phyloP scores from a whole-genome alignment of 1,140 invertebrate genomes.

The Nasonia vitripennis region DNA sequence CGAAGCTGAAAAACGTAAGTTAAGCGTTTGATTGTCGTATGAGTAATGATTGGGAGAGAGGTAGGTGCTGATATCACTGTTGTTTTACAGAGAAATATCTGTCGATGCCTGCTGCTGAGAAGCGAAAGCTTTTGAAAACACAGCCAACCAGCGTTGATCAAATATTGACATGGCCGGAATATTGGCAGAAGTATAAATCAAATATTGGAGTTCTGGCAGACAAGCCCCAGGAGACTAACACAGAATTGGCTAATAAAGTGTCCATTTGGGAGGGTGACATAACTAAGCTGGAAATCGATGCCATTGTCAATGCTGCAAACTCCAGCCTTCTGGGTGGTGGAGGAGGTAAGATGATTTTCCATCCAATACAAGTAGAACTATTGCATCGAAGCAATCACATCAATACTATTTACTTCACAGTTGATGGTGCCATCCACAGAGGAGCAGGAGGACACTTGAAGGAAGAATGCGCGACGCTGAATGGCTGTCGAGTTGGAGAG shows the following conservation, averaged over 20 bases:
- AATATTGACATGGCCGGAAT: conserved; percentile 79
- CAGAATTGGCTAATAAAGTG: conserved; percentile 78
- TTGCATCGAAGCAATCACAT: conserved; percentile 6
- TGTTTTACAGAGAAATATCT: conserved; percentile 74
- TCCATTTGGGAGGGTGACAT: conserved; percentile 88
- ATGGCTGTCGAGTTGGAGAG: conserved; percentile 85
- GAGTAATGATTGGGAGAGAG: not conserved
- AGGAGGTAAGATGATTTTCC: conserved; percentile 75
- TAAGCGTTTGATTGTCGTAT: not conserved
- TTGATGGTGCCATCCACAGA: conserved; percentile 91
- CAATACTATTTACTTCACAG: conserved; percentile 66
- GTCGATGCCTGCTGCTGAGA: conserved; percentile 75
- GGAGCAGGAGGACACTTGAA: conserved; percentile 82
- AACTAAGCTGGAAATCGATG: conserved; percentile 91
- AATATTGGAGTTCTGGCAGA: conserved; percentile 62
- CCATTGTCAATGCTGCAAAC: conserved; percentile 96
- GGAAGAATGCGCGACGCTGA: conserved; percentile 83
- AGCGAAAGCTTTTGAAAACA: conserved; percentile 75
- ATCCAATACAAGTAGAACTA: not conserved
- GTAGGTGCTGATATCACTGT: not conserved
- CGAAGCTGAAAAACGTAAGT: conserved; percentile 59
- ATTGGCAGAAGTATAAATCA: conserved; percentile 71
- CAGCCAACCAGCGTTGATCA: conserved; percentile 71
- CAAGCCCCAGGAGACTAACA: conserved; percentile 69
- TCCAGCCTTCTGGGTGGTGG: conserved; percentile 85